Conservation (phyloP, 2,113 vertebrate genomes). For the Taxidea taxus region DNA sequence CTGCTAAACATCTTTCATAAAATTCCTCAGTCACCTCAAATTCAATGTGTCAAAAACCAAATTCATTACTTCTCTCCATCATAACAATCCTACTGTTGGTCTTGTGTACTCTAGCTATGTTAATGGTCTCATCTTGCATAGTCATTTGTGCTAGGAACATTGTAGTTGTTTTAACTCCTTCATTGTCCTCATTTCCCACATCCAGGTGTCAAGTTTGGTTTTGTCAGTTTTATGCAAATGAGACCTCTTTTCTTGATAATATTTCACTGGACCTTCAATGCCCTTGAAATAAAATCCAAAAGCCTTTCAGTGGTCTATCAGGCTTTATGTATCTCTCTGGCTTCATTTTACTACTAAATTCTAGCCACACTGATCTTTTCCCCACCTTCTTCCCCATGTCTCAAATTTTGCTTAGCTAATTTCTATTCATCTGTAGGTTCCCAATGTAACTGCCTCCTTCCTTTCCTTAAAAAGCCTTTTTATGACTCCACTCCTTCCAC, state of each 20-base stretch:
- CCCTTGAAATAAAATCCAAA: neutral
- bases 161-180: neutral
- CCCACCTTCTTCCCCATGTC: neutral
- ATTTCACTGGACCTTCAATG: neutral
- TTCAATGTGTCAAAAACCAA: neutral
- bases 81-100: neutral
- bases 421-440: neutral
- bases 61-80: neutral
- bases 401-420: neutral
- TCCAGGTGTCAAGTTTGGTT: neutral
- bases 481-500: neutral
- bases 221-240: neutral
- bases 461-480: neutral
- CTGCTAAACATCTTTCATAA: neutral
- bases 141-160: neutral
- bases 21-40: neutral
- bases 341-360: neutral
- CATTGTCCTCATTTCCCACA: neutral
- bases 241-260: neutral
- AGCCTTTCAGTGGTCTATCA: neutral
- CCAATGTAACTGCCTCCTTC: neutral
- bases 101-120: neutral
- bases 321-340: neutral
- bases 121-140: neutral
- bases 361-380: neutral